Conservation (phyloP, 2,888 invertebrate species). For the Caenorhabditis japonica region DNA sequence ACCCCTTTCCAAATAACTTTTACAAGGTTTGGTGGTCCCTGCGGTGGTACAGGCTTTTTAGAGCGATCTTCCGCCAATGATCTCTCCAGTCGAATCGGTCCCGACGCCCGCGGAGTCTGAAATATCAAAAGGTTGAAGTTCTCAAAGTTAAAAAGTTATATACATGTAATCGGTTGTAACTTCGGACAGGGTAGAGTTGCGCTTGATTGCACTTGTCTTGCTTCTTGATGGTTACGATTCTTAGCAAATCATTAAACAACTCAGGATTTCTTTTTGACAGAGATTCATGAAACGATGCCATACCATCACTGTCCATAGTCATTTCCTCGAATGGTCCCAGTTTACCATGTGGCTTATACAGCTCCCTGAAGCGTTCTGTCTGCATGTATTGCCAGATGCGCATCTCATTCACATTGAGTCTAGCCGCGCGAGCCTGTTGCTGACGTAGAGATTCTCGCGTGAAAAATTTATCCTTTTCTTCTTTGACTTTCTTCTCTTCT, state of each 20-base stretch:
- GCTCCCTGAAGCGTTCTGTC: background rate
- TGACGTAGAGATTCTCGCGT: background rate
- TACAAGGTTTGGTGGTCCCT: background rate
- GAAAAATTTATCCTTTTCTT: background rate
- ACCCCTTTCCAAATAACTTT: constrained; percentile 2
- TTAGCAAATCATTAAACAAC: background rate
- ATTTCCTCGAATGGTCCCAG: background rate
- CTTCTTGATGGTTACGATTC: background rate
- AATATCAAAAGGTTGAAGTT: no score
- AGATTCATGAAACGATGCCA: constrained; percentile 6
- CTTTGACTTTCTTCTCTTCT: background rate
- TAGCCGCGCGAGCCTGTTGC: background rate
- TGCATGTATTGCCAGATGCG: constrained; percentile 11
- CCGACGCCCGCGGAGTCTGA: background rate
- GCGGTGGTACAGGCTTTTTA: no score
- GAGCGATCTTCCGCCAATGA: background rate
- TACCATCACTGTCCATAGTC: background rate
- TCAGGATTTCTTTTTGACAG: background rate
- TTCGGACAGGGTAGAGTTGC: background rate
- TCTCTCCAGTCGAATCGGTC: background rate
- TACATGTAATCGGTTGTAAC: no score
- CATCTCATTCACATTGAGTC: background rate
- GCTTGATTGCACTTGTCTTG: background rate
- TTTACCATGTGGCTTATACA: background rate
- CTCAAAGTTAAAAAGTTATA: no score